phyloP scores from a whole-genome alignment of 2,113 vertebrate genomes.

The Aplodontia rufa region DNA sequence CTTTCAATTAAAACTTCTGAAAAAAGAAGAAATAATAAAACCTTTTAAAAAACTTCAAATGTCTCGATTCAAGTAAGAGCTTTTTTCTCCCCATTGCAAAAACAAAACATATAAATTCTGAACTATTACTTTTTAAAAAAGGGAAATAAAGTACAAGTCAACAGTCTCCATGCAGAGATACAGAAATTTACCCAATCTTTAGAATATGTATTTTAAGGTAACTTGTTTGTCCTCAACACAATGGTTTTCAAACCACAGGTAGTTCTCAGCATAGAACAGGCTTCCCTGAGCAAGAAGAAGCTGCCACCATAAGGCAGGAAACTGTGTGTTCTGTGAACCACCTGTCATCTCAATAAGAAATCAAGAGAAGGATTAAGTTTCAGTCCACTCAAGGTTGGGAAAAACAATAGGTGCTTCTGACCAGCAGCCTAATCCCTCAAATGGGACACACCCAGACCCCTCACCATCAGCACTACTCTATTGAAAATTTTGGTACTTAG shows the following conservation, averaged over 20 bases:
- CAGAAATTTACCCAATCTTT: not conserved
- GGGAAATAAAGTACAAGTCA: not conserved
- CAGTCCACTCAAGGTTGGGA: not conserved
- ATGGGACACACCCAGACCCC: not conserved
- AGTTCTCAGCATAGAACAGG: not conserved
- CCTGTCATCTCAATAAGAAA: not conserved
- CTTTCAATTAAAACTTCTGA: not conserved
- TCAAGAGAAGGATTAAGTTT: not conserved
- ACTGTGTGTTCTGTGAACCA: not conserved
- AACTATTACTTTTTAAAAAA: not conserved
- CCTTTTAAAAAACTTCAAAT: not conserved
- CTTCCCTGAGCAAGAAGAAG: not conserved
- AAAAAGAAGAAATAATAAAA: constrained; percentile 4
- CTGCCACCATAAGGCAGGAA: not conserved
- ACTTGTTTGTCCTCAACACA: not conserved
- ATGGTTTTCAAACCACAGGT: not conserved
- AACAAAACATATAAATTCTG: not conserved
- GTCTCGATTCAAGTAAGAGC: not conserved
- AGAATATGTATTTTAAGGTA: not conserved
- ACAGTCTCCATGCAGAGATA: not conserved
- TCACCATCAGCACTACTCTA: not conserved
- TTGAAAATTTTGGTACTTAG: not conserved
- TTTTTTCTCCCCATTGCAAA: not conserved
- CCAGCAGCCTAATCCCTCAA: not conserved
- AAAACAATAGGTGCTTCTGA: not conserved